Evolutionary conservation across 2,113 vertebrate species (phyloP), one percentile per base, ranked within the genome.

Genomic region (Zootoca vivipara): DNA sequence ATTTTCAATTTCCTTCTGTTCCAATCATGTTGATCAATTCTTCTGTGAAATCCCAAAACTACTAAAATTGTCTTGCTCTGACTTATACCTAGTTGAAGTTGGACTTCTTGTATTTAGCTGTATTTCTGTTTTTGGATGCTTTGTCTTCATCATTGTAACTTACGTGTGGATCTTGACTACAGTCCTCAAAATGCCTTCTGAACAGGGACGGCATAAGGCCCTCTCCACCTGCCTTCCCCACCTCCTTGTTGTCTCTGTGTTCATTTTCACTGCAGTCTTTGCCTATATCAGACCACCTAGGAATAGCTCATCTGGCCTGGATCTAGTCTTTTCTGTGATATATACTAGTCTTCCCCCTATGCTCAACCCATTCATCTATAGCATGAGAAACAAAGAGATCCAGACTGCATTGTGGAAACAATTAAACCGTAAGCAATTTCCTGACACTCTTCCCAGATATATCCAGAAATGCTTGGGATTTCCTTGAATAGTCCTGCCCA

Each of bases 21-120:
- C 83, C 33, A 85, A 77, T 33, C 10, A 20, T 4, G 15, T 85
- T 38, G 56, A 85, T 52, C 83, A 85, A 1, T 85, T 77, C 18
- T 85, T 75, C 52, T 85, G 83, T 85, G 83, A 75, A 40, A n/a
- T 85, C 38, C 72, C 83, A 40, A 38, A 77, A 56, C 15, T 85
- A 16, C 18, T 85, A 42, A 77, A 85, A 77, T 38, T 85, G 16
- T 65, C 73, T 10, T 85, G 84, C 33, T 85, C 58, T 42, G 38
- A 65, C 33, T 64, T 62, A 15, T 85, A 85, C 62, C 74, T 67
- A 33, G 2, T 64, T 46, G 85, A 86, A 78, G 16, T 78, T n/a
- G 38, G 73, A 33, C 7, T 86, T 26, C 3, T 86, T 67, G 18
- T 33, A 4, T 78, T 86, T 24, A 33, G 58, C 65, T 16, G 7